Base-by-base conservation (phyloP, 2,797 vertebrate genomes). In the Cynopterus sphinx region DNA sequence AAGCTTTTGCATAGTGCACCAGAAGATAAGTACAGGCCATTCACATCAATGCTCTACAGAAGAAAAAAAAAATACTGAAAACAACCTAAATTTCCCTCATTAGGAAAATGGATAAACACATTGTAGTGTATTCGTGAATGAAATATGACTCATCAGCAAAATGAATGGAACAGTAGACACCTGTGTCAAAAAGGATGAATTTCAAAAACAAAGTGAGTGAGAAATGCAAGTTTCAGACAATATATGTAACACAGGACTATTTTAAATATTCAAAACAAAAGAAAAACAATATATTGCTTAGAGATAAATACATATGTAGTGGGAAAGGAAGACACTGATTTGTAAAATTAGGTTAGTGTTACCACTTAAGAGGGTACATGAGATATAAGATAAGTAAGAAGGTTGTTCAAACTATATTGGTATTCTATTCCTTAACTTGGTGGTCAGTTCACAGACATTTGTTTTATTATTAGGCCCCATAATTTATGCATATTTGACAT, bases 201-300 rank as follows among this genome's bases (percentile, higher is more conserved):
- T 70, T 83, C 36, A 79, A 70, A 90, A 90, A 67, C 31, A 59
- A 2, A 8, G 71, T 57, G 12, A 87, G 6, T 77, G 31, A 77
- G 68, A 89, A 88, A 75, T 67, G 19, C 24, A 79, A 84, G 6
- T 75, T 55, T 43, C 13, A 59, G 65, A 71, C 8, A 51, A 67
- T 49, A 86, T 51, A 28, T 46, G 24, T 59, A 65, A 41, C 24
- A 51, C 1, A 39, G 15, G 22, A 46, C 2, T 55, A 88, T 36
- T 92, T 87, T 55, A 75, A 93, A 81, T 75, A 92, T 85, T 88
- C n/a, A 75, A 68, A 61, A 67, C 24, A 61, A 73, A 75, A 75
- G 26, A 74, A 74, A 83, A 55, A 73, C 8, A 73, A 49, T 78
- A 9, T 1, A 55, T 77, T 79, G 19, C 24, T 79, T 74, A 74